These are phyloP conservation scores for Camponotus vicinus DNA, from an alignment of 1,140 invertebrate species.

Conservation along the genomic window DNA sequence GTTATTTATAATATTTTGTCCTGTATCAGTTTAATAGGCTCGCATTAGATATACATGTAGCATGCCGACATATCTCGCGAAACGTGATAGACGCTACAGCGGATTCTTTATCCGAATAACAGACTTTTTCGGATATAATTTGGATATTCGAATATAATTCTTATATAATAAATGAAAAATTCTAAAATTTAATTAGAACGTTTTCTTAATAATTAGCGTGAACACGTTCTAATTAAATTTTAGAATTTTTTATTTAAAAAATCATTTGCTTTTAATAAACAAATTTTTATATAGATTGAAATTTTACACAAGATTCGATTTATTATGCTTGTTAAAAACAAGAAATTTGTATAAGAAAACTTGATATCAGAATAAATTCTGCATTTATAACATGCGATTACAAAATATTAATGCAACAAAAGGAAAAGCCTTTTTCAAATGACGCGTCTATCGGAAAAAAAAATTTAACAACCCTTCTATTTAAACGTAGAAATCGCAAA, in stretches of 20 bases:
- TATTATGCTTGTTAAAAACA: background rate
- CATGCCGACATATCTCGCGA: too few species aligned
- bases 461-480: background rate
- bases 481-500: background rate
- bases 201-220: too few species aligned
- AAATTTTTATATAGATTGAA: background rate
- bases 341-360: background rate
- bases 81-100: too few species aligned
- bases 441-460: background rate
- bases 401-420: background rate
- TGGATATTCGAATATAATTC: too few species aligned
- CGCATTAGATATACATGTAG: too few species aligned
- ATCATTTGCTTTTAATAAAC: too few species aligned
- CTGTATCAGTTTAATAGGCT: background rate
- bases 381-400: background rate
- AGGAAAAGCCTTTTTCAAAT: background rate
- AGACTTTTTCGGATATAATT: too few species aligned
- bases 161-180: too few species aligned
- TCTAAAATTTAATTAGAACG: too few species aligned
- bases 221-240: too few species aligned
- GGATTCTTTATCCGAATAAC: too few species aligned
- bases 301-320: slow-evolving; percentile 4
- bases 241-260: too few species aligned
- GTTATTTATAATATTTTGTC: background rate
- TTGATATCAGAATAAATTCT: background rate